Evolutionary conservation across 2,113 vertebrate genomes (phyloP), one percentile per base, ranked within the genome.

Genomic region (Otolemur garnettii): DNA sequence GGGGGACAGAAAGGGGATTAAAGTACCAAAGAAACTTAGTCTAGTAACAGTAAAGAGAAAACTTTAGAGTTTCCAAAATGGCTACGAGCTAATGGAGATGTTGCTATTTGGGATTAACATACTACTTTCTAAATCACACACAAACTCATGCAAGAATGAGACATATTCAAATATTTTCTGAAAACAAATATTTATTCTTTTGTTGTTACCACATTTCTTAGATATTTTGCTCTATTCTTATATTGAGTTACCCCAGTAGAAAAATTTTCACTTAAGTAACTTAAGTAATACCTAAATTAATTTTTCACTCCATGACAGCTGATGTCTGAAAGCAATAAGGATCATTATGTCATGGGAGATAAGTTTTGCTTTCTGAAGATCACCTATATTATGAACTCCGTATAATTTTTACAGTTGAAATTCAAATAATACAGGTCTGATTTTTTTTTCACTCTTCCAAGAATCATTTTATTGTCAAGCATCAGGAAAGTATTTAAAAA

Each of bases 391-490:
- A 19, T 3, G 71, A 85, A 42, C 4, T 33, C 5, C 2, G 72
- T 50, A 42, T 75, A 81, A 79, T 45, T 89, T 96, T 64, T 91
- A 90, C 1, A 53, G 13, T 24, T 95, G 55, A 79, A 96, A 90
- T 57, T 93, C 30, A 92, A 87, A 81, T 87, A 59, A n/a, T 33
- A 30, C 2, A 42, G 60, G 53, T 86, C 55, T 93, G 1, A 82
- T 74, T 93, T 64, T 50, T 50, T 50, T 96, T 77, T 62, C 10
- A 30, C 8, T 91, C 12, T 22, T 89, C 24, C 82, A 69, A 24
- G 1, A 62, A 69, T 88, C 17, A 53, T 89, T 92, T 89, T 55
- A 38, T 74, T 72, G 42, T 38, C 45, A 55, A 74, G 1, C 50
- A 26, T 82, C 11, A 74, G 59, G 1, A 68, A 79, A 86, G 78